Percentiles rank a stretch among this genome's conserved stretches.
Evolutionary conservation across 2,888 invertebrate species (phyloP).

Genomic region (Apamea anceps): DNA sequence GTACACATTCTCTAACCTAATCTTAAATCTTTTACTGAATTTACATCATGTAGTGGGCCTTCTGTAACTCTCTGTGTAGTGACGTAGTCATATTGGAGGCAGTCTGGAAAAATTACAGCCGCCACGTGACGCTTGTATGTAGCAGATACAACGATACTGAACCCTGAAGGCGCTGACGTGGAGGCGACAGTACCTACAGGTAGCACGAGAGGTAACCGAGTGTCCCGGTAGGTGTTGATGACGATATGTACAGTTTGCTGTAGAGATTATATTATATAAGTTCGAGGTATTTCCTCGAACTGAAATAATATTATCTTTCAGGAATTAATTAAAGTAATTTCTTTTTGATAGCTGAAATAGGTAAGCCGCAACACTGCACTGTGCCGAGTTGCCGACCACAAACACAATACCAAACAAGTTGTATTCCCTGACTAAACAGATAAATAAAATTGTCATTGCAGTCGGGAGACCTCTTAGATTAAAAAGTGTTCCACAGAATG

Average conservation of each 20-base stretch:
- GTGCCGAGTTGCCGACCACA: neutral
- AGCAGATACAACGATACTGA: constrained; percentile 34
- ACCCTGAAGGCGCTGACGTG: neutral
- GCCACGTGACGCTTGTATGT: constrained; percentile 38
- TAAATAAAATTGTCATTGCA: no score
- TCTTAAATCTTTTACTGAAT: neutral
- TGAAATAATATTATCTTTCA: no score
- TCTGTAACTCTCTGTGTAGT: neutral
- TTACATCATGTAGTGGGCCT: neutral
- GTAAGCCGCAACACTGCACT: neutral
- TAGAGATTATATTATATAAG: neutral
- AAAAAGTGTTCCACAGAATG: no score
- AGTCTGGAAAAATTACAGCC: constrained; percentile 50
- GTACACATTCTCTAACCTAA: neutral
- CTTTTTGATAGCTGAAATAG: neutral
- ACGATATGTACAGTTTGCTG: neutral
- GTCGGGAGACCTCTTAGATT: no score
- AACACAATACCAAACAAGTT: neutral
- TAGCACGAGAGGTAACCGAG: neutral
- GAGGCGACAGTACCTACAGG: neutral
- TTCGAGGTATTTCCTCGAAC: no score
- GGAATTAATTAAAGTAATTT: neutral
- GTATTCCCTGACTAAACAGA: no score
- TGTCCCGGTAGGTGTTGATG: neutral
- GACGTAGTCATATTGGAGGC: constrained; percentile 25